Percentiles rank a stretch among this genome's conserved stretches.
phyloP scores from a whole-genome alignment of 2,888 invertebrate species.

The Aphodius sticticus region DNA sequence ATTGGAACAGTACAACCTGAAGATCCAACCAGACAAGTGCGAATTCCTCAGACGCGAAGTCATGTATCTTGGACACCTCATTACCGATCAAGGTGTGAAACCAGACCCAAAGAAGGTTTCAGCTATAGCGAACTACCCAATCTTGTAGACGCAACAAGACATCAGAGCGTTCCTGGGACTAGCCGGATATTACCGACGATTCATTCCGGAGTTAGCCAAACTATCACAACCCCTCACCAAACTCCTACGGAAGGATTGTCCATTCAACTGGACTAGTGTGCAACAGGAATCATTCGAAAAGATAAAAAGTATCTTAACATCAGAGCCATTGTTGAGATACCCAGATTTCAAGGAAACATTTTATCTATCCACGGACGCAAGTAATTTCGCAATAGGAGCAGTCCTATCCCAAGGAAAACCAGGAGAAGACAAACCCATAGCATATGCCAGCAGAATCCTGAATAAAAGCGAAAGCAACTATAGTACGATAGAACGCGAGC shows the following conservation, averaged over 20 bases:
- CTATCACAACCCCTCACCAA: constrained; percentile 47
- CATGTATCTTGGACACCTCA: constrained; percentile 46
- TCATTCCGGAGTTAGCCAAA: constrained; percentile 51
- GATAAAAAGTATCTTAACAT: constrained; percentile 35
- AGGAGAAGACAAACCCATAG: constrained; percentile 50
- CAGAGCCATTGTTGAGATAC: constrained; percentile 40
- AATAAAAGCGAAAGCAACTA: constrained; percentile 53
- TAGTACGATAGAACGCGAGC: constrained; percentile 53
- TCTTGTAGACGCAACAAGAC: constrained; percentile 30
- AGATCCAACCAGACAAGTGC: constrained; percentile 49
- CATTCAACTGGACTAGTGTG: constrained; percentile 35
- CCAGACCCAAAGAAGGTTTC: constrained; percentile 37
- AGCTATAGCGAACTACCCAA: constrained; percentile 31
- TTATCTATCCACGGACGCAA: constrained; percentile 52
- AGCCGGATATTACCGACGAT: constrained; percentile 53
- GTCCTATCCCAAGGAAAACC: constrained; percentile 49
- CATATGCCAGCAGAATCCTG: constrained; percentile 51
- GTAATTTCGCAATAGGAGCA: constrained; percentile 48
- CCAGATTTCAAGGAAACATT: constrained; percentile 47
- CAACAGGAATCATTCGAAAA: constrained; percentile 37
- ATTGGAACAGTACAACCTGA: constrained; percentile 43
- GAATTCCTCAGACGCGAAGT: constrained; percentile 46
- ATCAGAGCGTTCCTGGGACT: constrained; percentile 51
- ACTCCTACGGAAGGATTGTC: constrained; percentile 33
- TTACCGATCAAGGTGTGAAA: constrained; percentile 44